These are phyloP conservation scores for Nothura maculosa DNA, from an alignment of 2,797 vertebrate genomes.

Conservation along the genomic window DNA sequence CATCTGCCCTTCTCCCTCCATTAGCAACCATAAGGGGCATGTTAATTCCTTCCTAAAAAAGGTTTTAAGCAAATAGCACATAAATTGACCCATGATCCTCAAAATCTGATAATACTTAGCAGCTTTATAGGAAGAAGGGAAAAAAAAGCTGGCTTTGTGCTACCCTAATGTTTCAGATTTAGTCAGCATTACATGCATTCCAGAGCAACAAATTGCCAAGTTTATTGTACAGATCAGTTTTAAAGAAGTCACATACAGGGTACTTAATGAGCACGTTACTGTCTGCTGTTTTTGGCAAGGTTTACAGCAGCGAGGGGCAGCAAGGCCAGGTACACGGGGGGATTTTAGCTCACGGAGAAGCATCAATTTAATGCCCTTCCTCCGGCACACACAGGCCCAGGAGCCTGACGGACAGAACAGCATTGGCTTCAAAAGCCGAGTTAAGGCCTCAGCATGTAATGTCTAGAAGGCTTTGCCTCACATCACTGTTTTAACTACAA, in stretches of 20 bases:
- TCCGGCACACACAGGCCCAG: not conserved
- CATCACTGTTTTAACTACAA: not conserved
- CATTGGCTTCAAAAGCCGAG: not conserved
- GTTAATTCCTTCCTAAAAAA: not conserved
- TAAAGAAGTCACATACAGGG: not conserved
- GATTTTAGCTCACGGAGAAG: not conserved
- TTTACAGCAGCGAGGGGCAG: not conserved
- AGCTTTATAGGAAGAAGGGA: not conserved
- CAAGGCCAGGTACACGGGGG: not conserved
- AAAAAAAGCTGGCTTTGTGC: not conserved
- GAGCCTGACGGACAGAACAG: not conserved
- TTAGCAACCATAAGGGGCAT: not conserved
- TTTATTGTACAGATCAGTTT: not conserved
- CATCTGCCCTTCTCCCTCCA: not conserved
- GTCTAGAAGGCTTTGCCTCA: not conserved
- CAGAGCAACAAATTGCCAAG: not conserved
- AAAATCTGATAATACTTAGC: not conserved
- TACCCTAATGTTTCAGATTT: not conserved
- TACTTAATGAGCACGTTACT: not conserved
- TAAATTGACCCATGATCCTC: constrained; percentile 12
- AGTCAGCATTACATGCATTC: not conserved
- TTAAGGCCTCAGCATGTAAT: not conserved
- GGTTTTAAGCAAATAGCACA: constrained; percentile 9
- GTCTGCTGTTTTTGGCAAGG: not conserved
- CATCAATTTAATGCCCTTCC: not conserved